Percentiles rank a stretch among this genome's conserved stretches.
phyloP scores from a whole-genome alignment of 1,140 invertebrate species.

The Copidosoma floridanum region DNA sequence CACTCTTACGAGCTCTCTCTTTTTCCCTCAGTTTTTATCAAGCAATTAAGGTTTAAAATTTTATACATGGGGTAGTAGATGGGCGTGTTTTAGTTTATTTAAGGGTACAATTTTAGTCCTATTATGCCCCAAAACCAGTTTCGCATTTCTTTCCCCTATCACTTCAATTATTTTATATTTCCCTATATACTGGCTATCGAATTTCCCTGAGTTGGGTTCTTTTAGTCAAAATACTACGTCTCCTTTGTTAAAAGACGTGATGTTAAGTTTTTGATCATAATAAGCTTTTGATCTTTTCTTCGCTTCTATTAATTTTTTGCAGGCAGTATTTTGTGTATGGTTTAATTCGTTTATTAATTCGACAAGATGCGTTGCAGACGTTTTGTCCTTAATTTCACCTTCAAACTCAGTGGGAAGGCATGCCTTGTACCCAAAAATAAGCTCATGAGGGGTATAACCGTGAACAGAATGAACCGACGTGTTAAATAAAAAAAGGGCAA shows the following conservation, averaged over 20 bases:
- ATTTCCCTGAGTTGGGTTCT: slow-evolving; percentile 19
- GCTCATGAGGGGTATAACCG: slow-evolving; percentile 35
- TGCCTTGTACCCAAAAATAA: slow-evolving; percentile 39
- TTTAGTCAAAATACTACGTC: slow-evolving; percentile 19
- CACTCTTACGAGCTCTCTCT: no score
- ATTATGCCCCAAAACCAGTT: background rate
- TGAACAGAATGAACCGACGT: slow-evolving; percentile 35
- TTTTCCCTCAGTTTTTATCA: no score
- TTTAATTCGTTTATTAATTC: slow-evolving; percentile 17
- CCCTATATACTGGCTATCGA: slow-evolving; percentile 17
- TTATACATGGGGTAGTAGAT: no score
- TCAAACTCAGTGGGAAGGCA: background rate
- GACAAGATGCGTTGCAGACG: slow-evolving; percentile 19
- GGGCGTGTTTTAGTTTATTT: background rate
- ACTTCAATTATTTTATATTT: background rate
- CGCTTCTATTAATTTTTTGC: slow-evolving; percentile 18
- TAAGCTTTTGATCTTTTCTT: slow-evolving; percentile 26
- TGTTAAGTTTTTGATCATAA: slow-evolving; percentile 27
- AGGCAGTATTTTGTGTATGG: slow-evolving; percentile 2
- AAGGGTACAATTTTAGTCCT: background rate
- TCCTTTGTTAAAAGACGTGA: slow-evolving; percentile 6
- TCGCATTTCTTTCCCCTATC: background rate
- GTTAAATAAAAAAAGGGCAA: slow-evolving; percentile 26
- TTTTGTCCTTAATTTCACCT: background rate
- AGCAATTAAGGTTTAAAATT: no score